Conservation (phyloP, 2,113 vertebrate species). For the Coturnix japonica region DNA sequence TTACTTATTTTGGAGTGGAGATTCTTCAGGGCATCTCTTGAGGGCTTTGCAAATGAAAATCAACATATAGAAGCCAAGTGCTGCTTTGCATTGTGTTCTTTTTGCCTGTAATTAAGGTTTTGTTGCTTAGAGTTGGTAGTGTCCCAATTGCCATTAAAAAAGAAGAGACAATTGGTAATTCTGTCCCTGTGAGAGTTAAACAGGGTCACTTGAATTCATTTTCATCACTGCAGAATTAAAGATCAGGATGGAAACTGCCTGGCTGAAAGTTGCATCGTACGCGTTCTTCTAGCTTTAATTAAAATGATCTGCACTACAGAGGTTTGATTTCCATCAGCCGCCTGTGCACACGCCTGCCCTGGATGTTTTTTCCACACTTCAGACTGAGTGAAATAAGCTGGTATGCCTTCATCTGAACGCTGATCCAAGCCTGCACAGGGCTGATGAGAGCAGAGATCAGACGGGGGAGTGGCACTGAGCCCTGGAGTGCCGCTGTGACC, state of each 20-base stretch:
- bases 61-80: neutral
- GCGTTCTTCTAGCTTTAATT: conserved; percentile 24
- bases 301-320: conserved; percentile 48
- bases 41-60: neutral
- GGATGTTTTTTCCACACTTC: neutral
- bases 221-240: neutral
- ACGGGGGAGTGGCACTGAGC: neutral
- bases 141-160: neutral
- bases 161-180: neutral
- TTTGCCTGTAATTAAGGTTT: neutral
- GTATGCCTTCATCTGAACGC: neutral
- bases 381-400: neutral
- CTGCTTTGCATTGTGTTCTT: neutral
- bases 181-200: neutral
- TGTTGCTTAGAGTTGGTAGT: neutral
- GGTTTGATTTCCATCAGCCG: conserved; percentile 21
- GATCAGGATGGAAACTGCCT: conserved; percentile 9
- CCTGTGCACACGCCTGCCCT: neutral
- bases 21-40: neutral
- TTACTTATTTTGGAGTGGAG: neutral
- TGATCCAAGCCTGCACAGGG: neutral
- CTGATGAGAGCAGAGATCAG: neutral
- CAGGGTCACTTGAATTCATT: neutral
- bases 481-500: neutral
- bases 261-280: conserved; percentile 1